Base-by-base conservation (phyloP, 1,140 invertebrate genomes). In the Apis florea region DNA sequence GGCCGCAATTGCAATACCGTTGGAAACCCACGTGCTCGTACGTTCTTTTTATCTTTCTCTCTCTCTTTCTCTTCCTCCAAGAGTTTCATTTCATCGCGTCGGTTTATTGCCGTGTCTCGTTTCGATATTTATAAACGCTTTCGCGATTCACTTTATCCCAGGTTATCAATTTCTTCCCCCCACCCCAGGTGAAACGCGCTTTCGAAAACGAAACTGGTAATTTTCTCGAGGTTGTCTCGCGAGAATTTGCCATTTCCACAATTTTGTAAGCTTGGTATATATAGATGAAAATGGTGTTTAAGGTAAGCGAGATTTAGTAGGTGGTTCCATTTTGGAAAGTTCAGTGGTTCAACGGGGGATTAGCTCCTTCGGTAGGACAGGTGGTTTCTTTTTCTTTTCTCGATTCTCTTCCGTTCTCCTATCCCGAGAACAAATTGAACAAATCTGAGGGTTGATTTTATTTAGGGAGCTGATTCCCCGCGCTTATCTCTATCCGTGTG, bases 1-100 rank as follows among this genome's bases (percentile, higher is more conserved):
- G 31, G 64, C 47, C 64, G 85, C 82, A 75, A 84, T 84, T 63
- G 80, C 71, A 69, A 71, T 78, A 71, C 58, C 78, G 31, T 49
- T 40, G 9, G 1, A 21, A 49, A 12, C 54, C 49, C 67, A 17
- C 19, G 53, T 17, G 19, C 58, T 49, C 71, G 2, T 51, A 21
- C 58, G 31, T 58, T 49, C 47, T 54, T 49, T 17, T 31, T 51
- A 26, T 1, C 58, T n/a, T 12, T 51, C 4, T 4, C 47, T 31
- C n/a, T 54, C 4, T 19, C 12, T 21, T 2, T 11, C 19, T 9
- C 21, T n/a, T 2, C 26, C 53, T 47, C 5, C 31, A 0, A 4
- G 1, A 26, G 31, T 49, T 26, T n/a, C 17, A 51, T 40, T 76
- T 72, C n/a, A 72, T 73, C n/a, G 12, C 13, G 24, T 17, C n/a